Evolutionary conservation across 2,797 vertebrate genomes (phyloP).

Genomic region (Fundulus diaphanus): DNA sequence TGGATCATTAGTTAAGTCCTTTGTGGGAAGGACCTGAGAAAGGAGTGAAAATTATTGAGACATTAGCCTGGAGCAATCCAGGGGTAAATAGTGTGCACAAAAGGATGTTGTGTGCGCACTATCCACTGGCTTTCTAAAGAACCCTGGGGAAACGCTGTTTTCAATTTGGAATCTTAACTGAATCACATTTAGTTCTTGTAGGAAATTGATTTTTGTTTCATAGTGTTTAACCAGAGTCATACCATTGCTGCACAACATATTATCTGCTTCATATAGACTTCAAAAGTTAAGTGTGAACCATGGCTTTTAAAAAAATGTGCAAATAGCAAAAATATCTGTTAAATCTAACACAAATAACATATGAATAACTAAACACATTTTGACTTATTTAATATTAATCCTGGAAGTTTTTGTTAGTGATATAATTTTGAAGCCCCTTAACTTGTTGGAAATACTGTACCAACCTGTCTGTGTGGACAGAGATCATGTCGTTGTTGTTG

Average conservation of each 20-base stretch:
- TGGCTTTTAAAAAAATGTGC: background rate
- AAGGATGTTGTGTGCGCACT: conserved; percentile 84
- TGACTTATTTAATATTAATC: background rate
- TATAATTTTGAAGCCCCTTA: background rate
- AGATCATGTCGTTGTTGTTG: conserved; percentile 54
- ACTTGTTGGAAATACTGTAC: conserved; percentile 8
- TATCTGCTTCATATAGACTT: conserved; percentile 29
- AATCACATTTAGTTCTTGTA: conserved; percentile 77
- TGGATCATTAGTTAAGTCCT: conserved; percentile 99
- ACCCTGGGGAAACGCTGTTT: conserved; percentile 83
- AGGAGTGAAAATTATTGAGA: conserved; percentile 99
- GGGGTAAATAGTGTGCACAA: conserved; percentile 99
- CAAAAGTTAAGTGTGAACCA: conserved; percentile 33
- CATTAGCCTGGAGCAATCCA: conserved; percentile 99
- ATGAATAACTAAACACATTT: background rate
- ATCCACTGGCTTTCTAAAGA: conserved; percentile 84
- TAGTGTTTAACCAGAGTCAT: conserved; percentile 61
- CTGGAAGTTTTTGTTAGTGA: background rate
- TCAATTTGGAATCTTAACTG: conserved; percentile 81
- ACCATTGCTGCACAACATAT: conserved; percentile 50
- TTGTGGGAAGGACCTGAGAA: conserved; percentile 99
- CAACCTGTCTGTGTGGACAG: conserved; percentile 43
- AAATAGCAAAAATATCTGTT: background rate
- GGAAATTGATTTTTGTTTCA: conserved; percentile 78
- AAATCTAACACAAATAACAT: conserved; percentile 1